Evolutionary conservation across 2,888 invertebrate species (phyloP).

Genomic region (Drosophila monieri): DNA sequence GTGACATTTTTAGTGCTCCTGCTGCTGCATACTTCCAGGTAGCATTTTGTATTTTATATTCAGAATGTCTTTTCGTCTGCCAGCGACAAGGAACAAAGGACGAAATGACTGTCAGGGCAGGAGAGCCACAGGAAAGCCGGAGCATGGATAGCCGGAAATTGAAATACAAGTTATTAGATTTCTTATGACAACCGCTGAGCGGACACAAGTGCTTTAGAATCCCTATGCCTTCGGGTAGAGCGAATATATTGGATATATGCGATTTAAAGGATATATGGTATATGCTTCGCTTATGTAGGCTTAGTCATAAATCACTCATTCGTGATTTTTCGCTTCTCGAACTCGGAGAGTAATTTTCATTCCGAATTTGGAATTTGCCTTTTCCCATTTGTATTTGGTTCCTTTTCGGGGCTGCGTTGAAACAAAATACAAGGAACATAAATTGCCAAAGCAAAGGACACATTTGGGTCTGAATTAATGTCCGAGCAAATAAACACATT

Average conservation of each 20-base stretch:
- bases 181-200: conserved; percentile 29
- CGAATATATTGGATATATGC: too few species aligned
- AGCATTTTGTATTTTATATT: conserved; percentile 16
- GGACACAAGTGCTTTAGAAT: background rate
- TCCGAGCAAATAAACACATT: conserved; percentile 61
- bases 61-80: conserved; percentile 43
- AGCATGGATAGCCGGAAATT: conserved; percentile 29
- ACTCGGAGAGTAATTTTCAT: conserved; percentile 1
- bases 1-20: conserved; percentile 46
- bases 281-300: too few species aligned
- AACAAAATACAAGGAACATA: conserved; percentile 43
- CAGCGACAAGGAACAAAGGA: conserved; percentile 56
- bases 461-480: conserved; percentile 46
- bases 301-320: conserved; percentile 13
- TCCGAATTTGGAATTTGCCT: conserved; percentile 7
- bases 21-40: conserved; percentile 44
- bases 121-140: conserved; percentile 26
- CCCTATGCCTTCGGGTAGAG: background rate
- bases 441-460: conserved; percentile 49
- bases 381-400: conserved; percentile 7
- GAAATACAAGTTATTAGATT: conserved; percentile 51
- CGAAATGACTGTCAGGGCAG: conserved; percentile 28
- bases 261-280: conserved; percentile 27
- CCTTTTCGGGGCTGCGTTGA: conserved; percentile 12
- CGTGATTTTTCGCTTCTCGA: conserved; percentile 27